Evolutionary conservation across 2,888 invertebrate species (phyloP).

Genomic region (Helleia helle): DNA sequence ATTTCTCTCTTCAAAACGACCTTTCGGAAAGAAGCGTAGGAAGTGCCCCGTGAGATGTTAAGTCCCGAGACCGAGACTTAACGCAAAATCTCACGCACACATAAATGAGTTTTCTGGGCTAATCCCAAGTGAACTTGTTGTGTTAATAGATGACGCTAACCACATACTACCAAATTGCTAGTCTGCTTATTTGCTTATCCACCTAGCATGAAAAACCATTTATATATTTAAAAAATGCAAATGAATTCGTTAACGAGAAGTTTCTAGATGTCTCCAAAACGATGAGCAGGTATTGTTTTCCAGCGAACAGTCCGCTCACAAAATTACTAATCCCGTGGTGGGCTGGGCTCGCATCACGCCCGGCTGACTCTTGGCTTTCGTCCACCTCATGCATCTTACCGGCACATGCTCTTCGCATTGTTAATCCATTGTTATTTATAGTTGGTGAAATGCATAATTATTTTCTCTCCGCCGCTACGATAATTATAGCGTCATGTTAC

Average conservation of each 20-base stretch:
- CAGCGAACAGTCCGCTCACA: constrained; percentile 42
- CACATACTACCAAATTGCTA: too few relatives aligned
- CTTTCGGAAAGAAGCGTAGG: too few relatives aligned
- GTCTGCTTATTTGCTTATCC: too few relatives aligned
- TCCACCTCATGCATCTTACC: constrained; percentile 48
- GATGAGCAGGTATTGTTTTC: constrained; percentile 21
- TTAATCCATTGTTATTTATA: constrained; percentile 58
- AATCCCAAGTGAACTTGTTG: too few relatives aligned
- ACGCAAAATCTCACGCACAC: too few relatives aligned
- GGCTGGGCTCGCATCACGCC: constrained; percentile 41
- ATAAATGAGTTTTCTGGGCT: too few relatives aligned
- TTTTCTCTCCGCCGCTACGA: constrained; percentile 27
- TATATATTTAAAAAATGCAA: too few relatives aligned
- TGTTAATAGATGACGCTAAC: too few relatives aligned
- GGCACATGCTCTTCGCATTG: constrained; percentile 38
- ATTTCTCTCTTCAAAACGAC: too few relatives aligned
- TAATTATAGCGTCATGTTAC: constrained; percentile 29
- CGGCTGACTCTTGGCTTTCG: constrained; percentile 46
- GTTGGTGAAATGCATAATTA: constrained; percentile 30
- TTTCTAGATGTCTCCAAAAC: neutral
- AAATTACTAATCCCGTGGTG: constrained; percentile 42
- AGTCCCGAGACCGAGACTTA: too few relatives aligned
- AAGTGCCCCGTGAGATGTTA: too few relatives aligned
- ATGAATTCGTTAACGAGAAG: neutral
- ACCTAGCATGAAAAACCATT: too few relatives aligned